Evolutionary conservation across 2,113 vertebrate genomes (phyloP).

Genomic region (Oenanthe melanoleuca): DNA sequence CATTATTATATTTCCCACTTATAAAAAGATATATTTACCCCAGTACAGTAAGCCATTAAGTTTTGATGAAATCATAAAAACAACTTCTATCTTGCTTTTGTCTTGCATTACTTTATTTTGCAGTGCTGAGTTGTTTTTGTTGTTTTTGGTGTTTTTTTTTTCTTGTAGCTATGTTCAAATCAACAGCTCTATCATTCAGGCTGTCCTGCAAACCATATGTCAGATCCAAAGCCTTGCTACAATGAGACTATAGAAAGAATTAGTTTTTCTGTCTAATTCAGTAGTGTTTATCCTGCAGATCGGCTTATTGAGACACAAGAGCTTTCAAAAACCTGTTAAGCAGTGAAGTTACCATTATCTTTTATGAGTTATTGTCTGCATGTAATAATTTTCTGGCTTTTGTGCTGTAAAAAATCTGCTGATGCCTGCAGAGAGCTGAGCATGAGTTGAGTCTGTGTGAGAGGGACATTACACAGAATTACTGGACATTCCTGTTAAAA

Average conservation of each 20-base stretch:
- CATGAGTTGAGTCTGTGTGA: background rate
- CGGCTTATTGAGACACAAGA: background rate
- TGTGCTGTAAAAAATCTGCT: background rate
- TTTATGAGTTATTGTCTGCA: background rate
- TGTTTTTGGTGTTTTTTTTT: background rate
- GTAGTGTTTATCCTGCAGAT: background rate
- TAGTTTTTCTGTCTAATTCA: background rate
- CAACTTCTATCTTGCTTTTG: background rate
- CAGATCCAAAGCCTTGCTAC: background rate
- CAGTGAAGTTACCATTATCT: background rate
- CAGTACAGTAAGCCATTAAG: background rate
- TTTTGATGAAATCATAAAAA: constrained; percentile 22
- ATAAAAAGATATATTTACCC: background rate
- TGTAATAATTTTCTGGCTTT: background rate
- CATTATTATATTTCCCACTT: background rate
- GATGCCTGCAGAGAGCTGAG: background rate
- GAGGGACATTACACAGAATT: background rate
- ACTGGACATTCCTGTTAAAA: background rate
- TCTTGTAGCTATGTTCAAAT: background rate
- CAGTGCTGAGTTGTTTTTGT: background rate
- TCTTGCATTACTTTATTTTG: constrained; percentile 6
- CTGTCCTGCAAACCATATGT: background rate
- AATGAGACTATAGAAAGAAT: background rate
- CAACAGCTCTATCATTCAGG: background rate
- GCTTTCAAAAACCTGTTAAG: background rate